A percentile compares a stretch with the other conserved stretches of the same genome.
Evolutionary conservation across 2,113 vertebrate species (phyloP).

Genomic region (Pao palembangensis): DNA sequence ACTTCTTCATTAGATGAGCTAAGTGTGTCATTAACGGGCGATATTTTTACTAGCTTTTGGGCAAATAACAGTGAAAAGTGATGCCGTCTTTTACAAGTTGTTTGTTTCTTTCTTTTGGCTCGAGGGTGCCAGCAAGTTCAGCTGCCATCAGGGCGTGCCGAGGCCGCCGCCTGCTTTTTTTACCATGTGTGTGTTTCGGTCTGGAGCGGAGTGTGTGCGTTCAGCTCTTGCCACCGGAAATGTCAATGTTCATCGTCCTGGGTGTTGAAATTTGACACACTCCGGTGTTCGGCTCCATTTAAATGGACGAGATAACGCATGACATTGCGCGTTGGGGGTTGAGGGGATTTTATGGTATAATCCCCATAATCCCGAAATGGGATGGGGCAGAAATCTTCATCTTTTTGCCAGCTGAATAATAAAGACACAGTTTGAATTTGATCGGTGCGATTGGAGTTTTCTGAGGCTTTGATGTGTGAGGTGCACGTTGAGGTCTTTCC

Average conservation of each 20-base stretch:
- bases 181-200: background rate
- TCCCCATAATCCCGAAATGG: conserved; percentile 29
- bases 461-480: too few species aligned
- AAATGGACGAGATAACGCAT: conserved; percentile 43
- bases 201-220: background rate
- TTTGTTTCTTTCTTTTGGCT: conserved; percentile 48
- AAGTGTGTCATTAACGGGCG: conserved; percentile 37
- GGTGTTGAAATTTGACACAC: conserved; percentile 37
- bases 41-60: conserved; percentile 43
- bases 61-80: conserved; percentile 37
- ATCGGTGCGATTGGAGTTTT: too few species aligned
- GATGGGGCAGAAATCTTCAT: background rate
- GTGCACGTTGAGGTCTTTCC: too few species aligned
- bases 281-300: conserved; percentile 25
- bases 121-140: conserved; percentile 3
- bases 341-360: conserved; percentile 11
- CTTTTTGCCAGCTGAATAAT: background rate
- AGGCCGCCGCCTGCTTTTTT: background rate
- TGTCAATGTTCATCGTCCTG: conserved; percentile 49
- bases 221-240: conserved; percentile 17
- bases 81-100: conserved; percentile 42
- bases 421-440: too few species aligned
- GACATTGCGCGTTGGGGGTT: conserved; percentile 23
- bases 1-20: conserved; percentile 31
- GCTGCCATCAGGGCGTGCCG: too few species aligned